Percentiles rank a stretch among this genome's conserved stretches.
Conservation (phyloP, 2,113 vertebrate genomes). For the Tachycineta bicolor region DNA sequence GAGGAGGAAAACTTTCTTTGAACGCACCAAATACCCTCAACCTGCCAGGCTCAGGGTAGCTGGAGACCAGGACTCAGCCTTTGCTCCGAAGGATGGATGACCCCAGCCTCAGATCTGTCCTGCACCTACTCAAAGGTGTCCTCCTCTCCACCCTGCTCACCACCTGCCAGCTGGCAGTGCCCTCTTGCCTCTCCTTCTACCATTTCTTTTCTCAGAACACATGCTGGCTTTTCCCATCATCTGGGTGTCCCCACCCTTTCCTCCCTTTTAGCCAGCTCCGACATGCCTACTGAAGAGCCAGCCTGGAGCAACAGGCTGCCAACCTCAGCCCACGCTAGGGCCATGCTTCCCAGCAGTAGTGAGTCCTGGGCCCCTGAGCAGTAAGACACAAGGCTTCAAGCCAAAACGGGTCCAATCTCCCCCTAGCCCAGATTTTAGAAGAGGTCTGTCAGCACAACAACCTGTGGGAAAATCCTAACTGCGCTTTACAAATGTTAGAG, state of each 20-base stretch:
- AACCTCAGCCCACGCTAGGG: not conserved
- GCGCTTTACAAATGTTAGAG: not conserved
- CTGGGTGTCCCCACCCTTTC: not conserved
- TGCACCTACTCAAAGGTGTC: not conserved
- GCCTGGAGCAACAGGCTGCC: not conserved
- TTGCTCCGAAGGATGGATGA: not conserved
- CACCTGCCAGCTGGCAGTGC: not conserved
- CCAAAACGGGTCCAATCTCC: rapidly evolving
- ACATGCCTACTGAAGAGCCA: not conserved
- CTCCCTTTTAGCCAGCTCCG: not conserved
- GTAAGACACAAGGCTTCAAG: not conserved
- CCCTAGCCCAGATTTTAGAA: not conserved
- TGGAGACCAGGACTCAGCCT: not conserved
- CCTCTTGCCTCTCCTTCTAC: not conserved
- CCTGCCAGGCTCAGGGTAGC: not conserved
- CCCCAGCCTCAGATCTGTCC: not conserved
- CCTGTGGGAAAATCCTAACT: not conserved
- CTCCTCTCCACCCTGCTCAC: not conserved
- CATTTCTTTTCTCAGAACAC: not conserved
- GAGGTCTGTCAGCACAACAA: not conserved
- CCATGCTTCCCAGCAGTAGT: not conserved
- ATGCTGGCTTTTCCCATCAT: not conserved
- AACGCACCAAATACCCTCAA: not conserved
- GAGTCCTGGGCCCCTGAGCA: rapidly evolving
- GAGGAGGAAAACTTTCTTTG: not conserved